Conservation (phyloP, 2,113 vertebrate species). For the Brevimyrus niger region DNA sequence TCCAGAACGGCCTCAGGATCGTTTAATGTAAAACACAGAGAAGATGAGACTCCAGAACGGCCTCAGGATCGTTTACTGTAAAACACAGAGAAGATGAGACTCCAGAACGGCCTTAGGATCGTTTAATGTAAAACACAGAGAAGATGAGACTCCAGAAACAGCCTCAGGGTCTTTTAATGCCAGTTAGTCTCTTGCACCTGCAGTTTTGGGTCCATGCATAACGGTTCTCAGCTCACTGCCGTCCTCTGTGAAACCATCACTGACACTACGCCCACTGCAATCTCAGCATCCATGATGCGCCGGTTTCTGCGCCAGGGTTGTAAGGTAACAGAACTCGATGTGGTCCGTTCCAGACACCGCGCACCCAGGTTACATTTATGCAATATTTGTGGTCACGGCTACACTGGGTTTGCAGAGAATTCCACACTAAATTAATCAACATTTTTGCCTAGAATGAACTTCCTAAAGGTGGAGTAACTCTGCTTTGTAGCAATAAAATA, state of each 20-base stretch:
- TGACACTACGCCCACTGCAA: background rate
- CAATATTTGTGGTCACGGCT: too few relatives aligned
- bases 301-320: background rate
- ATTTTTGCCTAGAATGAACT: background rate
- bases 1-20: too few relatives aligned
- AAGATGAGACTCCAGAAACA: background rate
- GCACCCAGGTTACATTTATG: background rate
- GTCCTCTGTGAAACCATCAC: background rate
- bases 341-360: background rate
- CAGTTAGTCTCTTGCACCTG: background rate
- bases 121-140: background rate
- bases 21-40: too few relatives aligned
- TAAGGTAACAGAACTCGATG: background rate
- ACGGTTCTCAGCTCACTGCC: background rate
- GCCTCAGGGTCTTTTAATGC: background rate
- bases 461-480: background rate
- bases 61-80: too few relatives aligned
- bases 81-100: too few relatives aligned
- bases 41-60: too few relatives aligned
- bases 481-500: background rate
- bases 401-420: background rate
- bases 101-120: too few relatives aligned
- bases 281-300: background rate
- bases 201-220: background rate
- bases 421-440: background rate